Base-by-base conservation (phyloP, 2,797 vertebrate species). In the Falco berigora region DNA sequence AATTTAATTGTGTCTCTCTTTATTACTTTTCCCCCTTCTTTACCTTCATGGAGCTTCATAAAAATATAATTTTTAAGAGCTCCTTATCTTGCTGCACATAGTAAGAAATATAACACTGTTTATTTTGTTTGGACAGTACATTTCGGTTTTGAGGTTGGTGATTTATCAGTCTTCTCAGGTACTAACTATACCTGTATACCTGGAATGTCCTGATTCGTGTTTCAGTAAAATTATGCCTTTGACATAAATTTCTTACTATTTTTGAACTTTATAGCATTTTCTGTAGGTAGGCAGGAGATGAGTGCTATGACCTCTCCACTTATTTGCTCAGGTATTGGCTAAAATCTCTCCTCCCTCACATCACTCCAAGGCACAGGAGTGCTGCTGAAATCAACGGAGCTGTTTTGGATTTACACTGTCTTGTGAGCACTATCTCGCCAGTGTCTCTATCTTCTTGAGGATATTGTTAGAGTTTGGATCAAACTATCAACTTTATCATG, bases 201-300 rank as follows among this genome's bases (percentile, higher is more conserved):
- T 87, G 74, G 44, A 90, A 95, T 85, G 63, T 89, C 83, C 44
- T 0, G 1, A 90, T 90, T 92, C 77, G 80, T 77, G 56, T 91
- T 96, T 77, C 86, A 77, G 74, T 61, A 89, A 95, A 95, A 95
- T 94, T 89, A 95, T 83, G 77, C 56, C 74, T 94, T 92, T 76
- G 66, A 88, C 92, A 95, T 90, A 92, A 97, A 97, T 96, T 94
- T 88, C 69, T 77, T 90, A 64, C 88, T 92, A 80, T 88, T 90
- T 97, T 80, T 88, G 71, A 94, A 84, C 79, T 92, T 94, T 79
- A 90, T 90, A 88, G 79, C 88, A 73, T 92, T 91, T 94, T 83
- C 73, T 95, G 23, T 66, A 83, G 86, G 66, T 92, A 88, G 86
- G 66, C 91, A 88, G 64, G 63, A 96, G 83, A 92, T 92, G 90